Base-by-base conservation (phyloP, 2,888 invertebrate genomes). In the Listrodromus nycthemerus region DNA sequence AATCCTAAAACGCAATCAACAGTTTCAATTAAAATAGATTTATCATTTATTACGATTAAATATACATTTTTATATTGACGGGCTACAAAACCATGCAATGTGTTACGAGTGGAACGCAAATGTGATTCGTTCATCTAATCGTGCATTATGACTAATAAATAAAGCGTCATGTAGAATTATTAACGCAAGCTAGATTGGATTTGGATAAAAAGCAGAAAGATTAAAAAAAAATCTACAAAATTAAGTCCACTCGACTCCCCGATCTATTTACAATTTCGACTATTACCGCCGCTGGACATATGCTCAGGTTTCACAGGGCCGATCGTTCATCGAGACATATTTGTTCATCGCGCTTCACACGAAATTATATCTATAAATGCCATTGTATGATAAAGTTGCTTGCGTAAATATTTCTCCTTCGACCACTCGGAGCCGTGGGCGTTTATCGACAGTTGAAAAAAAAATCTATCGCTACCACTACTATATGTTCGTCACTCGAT, bases 1-100 rank as follows among this genome's bases (percentile, higher is more conserved):
- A 93, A 92, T 91, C 93, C 93, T 93, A 93, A 92, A 93, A 93
- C 89, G 92, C 91, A 93, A 93, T 91, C 88, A 93, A 93, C 91
- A 90, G 89, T 92, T 91, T 91, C 88, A 89, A 92, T 93, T 93
- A 93, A 92, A 91, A 89, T 8, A 87, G 67, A 85, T 83, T 80
- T 81, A 81, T 81, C 52, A 69, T 83, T 80, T 69, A 65, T 67
- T 8, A 63, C 50, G 33, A 27, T 70, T 50, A n/a, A 65, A 67
- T 74, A 71, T 27, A 10, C 16, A 13, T 27, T 19, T 77, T 50
- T 16, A 16, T 33, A 66, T 74, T 61, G 45, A 6, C 33, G 24
- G 69, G 48, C 33, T n/a, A 48, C 16, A 77, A 27, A 55, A 70
- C 76, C 83, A 83, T 83, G 83, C 83, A 67, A 19, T 76, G 73